Conservation (phyloP, 92 coral and sea anemone species). For the Paragorgia papillata region DNA sequence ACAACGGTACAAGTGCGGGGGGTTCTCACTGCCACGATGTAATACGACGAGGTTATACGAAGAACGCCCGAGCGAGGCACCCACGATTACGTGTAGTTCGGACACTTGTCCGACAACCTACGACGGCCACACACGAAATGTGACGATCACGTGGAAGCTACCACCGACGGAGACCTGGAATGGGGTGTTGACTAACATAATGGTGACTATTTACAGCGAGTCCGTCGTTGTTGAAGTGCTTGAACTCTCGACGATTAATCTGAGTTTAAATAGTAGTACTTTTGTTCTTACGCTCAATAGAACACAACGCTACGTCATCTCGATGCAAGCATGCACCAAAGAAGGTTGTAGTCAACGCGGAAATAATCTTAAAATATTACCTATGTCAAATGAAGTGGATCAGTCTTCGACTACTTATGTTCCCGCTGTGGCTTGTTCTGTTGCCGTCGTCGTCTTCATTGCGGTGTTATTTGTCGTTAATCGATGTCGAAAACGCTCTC, state of each 20-base stretch:
- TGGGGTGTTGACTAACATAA: neutral
- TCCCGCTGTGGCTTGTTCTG: neutral
- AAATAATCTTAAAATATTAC: neutral
- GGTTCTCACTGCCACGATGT: neutral
- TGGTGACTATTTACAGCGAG: neutral
- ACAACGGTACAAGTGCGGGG: neutral
- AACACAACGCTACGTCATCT: neutral
- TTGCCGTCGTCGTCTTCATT: neutral
- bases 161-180: neutral
- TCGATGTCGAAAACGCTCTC: too few relatives aligned
- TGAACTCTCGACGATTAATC: neutral
- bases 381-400: neutral
- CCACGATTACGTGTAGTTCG: neutral
- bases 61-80: neutral
- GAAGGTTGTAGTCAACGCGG: constrained; percentile 20
- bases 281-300: neutral
- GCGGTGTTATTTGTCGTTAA: neutral
- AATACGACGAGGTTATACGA: constrained; percentile 4
- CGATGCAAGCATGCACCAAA: constrained; percentile 7
- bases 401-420: neutral
- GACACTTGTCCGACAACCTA: neutral
- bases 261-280: neutral
- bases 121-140: neutral
- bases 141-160: neutral
- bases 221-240: neutral